Evolutionary conservation across 2,888 invertebrate species (phyloP).

Genomic region (Dolichopus griseipennis): DNA sequence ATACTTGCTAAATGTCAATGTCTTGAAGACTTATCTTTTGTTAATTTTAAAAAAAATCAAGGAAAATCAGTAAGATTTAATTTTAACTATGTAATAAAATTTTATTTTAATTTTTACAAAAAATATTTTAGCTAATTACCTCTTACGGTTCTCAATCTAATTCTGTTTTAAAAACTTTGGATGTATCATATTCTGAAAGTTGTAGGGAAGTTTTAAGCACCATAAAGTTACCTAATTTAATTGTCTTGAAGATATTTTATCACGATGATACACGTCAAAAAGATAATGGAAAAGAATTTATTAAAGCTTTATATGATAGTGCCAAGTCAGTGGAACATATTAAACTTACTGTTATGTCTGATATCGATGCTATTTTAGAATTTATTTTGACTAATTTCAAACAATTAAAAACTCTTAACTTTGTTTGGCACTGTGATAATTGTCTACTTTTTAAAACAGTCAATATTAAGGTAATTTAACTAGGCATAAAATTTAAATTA

Average conservation of each 20-base stretch:
- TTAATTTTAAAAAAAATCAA: background rate
- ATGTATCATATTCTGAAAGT: background rate
- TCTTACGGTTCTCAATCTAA: background rate
- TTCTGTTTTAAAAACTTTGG: background rate
- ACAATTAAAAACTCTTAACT: background rate
- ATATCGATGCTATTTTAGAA: background rate
- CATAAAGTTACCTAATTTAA: background rate
- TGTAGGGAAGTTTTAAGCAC: background rate
- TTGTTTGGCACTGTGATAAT: background rate
- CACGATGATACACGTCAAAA: background rate
- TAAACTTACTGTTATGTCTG: background rate
- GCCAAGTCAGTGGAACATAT: background rate
- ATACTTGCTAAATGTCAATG: background rate
- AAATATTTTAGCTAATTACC: too few species aligned
- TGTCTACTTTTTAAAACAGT: background rate
- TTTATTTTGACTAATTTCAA: background rate
- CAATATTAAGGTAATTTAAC: background rate
- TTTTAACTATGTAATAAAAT: too few species aligned
- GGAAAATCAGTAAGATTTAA: background rate
- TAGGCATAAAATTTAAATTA: background rate
- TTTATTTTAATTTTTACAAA: too few species aligned
- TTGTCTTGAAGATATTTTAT: background rate
- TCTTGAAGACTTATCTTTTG: background rate
- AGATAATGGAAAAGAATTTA: background rate
- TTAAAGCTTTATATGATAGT: background rate